phyloP scores from a whole-genome alignment of 2,113 vertebrate genomes.

The Ovis canadensis region DNA sequence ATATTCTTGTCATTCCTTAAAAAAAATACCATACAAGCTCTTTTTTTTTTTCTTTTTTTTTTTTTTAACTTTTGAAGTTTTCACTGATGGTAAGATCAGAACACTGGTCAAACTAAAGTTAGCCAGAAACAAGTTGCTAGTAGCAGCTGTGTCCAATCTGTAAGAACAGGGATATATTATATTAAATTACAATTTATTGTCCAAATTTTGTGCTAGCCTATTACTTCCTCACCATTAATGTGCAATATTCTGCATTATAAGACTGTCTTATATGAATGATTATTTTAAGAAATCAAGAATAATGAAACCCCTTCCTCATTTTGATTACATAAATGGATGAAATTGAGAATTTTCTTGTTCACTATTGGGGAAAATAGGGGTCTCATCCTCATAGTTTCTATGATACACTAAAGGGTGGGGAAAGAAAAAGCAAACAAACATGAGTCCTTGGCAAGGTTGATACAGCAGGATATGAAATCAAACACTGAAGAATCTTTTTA shows the following conservation, averaged over 20 bases:
- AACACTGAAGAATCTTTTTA: background rate
- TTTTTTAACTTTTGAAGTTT: background rate
- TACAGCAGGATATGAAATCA: background rate
- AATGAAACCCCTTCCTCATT: background rate
- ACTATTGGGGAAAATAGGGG: background rate
- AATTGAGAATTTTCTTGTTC: background rate
- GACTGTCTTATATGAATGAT: background rate
- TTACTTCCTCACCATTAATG: background rate
- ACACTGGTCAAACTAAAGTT: background rate
- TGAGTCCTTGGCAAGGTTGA: background rate
- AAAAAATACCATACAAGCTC: background rate
- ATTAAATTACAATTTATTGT: background rate
- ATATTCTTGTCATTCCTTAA: background rate
- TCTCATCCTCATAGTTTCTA: background rate
- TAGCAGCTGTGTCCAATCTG: background rate
- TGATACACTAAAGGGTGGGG: background rate
- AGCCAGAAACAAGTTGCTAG: background rate
- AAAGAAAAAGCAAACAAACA: background rate
- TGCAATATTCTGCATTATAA: background rate
- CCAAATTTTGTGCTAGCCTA: background rate
- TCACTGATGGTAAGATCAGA: background rate
- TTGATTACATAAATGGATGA: background rate
- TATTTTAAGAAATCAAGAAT: background rate
- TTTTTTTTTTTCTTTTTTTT: background rate
- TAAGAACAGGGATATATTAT: background rate